Evolutionary conservation across 2,113 vertebrate genomes (phyloP).

Genomic region (Synchiropus splendidus): DNA sequence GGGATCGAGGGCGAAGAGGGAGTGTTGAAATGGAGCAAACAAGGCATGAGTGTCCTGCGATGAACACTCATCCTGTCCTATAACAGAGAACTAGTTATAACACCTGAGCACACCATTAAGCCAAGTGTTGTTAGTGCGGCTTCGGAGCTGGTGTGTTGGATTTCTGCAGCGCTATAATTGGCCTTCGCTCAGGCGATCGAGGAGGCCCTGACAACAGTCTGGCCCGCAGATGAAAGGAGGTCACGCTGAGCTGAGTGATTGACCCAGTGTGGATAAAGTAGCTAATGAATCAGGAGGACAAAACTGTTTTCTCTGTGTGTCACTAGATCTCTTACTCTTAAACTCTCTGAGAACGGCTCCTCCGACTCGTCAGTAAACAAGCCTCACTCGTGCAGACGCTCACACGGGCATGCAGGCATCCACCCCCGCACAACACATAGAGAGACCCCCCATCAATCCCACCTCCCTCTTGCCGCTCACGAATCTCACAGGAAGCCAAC

Average conservation of each 20-base stretch:
- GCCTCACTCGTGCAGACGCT: constrained; percentile 31
- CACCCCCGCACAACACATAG: constrained; percentile 19
- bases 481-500: constrained; percentile 52
- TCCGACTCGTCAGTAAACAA: constrained; percentile 49
- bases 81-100: constrained; percentile 1
- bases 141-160: too few species aligned
- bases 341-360: constrained; percentile 34
- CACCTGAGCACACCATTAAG: constrained; percentile 14
- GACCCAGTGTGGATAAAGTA: constrained; percentile 15
- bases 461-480: constrained; percentile 13
- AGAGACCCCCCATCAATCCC: constrained; percentile 19
- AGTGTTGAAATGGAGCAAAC: constrained; percentile 17
- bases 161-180: constrained; percentile 26
- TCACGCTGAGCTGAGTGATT: constrained; percentile 10
- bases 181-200: constrained; percentile 21
- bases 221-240: constrained; percentile 27
- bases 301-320: constrained; percentile 23
- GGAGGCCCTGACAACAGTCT: constrained; percentile 25
- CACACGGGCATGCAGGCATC: constrained; percentile 20
- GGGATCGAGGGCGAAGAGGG: constrained; percentile 6
- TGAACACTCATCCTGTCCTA: constrained; percentile 8
- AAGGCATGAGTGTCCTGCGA: constrained; percentile 7
- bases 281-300: constrained; percentile 17
- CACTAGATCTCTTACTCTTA: constrained; percentile 22
- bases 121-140: neutral